phyloP scores from a whole-genome alignment of 2,113 vertebrate genomes.

The Galeopterus variegatus region DNA sequence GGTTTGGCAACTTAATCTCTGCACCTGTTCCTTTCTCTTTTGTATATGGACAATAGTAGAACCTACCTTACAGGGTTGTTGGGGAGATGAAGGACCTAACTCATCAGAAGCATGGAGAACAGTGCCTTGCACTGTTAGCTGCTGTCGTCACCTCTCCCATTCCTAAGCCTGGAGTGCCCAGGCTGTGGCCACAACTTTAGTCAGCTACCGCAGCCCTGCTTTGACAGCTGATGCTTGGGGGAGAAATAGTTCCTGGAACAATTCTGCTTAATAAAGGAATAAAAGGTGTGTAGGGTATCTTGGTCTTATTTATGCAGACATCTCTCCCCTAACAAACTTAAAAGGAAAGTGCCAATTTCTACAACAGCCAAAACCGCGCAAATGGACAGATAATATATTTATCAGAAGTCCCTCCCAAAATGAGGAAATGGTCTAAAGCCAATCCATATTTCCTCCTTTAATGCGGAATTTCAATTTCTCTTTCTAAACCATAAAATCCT shows the following conservation, averaged over 20 bases:
- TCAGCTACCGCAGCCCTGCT: neutral
- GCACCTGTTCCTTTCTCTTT: neutral
- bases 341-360: neutral
- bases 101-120: neutral
- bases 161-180: neutral
- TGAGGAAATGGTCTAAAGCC: neutral
- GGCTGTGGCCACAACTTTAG: neutral
- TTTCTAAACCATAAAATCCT: slow-evolving; percentile 57
- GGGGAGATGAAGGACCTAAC: neutral
- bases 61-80: neutral
- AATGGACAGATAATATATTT: slow-evolving; percentile 47
- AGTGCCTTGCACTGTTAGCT: neutral
- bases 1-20: neutral
- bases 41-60: neutral
- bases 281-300: neutral
- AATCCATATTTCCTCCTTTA: neutral
- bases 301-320: neutral
- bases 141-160: neutral
- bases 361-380: neutral
- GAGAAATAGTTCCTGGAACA: neutral
- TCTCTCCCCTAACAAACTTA: neutral
- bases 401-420: slow-evolving; percentile 22
- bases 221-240: neutral
- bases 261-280: neutral
- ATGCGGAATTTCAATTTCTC: slow-evolving; percentile 31